Evolutionary conservation across 2,113 vertebrate genomes (phyloP).

Genomic region (Hydrolagus affinis): DNA sequence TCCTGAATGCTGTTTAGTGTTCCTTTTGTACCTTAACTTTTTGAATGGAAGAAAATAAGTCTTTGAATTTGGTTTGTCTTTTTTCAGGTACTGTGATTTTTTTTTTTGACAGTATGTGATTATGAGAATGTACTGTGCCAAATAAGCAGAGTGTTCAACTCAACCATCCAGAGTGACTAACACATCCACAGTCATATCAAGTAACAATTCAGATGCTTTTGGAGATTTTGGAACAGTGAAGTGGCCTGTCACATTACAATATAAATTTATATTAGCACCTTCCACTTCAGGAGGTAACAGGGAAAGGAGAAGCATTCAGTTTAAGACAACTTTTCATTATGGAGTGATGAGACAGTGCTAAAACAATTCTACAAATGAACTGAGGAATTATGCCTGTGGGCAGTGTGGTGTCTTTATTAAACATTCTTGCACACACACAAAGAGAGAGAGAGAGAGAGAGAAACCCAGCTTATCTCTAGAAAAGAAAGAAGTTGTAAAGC

Average conservation of each 20-base stretch:
- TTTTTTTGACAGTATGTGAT: neutral
- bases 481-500: constrained; percentile 54
- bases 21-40: constrained; percentile 2
- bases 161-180: neutral
- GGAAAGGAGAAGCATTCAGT: no score
- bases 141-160: neutral
- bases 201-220: constrained; percentile 57
- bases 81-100: neutral
- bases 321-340: no score
- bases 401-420: no score
- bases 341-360: no score
- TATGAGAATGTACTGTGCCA: neutral
- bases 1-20: neutral
- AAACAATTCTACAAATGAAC: no score
- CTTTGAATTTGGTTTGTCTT: neutral
- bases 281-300: no score
- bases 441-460: neutral
- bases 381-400: no score
- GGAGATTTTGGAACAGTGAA: neutral
- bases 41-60: neutral
- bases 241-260: neutral
- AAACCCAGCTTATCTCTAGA: constrained; percentile 46
- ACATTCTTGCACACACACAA: neutral
- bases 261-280: no score
- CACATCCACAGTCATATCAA: constrained; percentile 35